Conservation (phyloP, 2,797 vertebrate species). For the Pipistrellus nathusii region DNA sequence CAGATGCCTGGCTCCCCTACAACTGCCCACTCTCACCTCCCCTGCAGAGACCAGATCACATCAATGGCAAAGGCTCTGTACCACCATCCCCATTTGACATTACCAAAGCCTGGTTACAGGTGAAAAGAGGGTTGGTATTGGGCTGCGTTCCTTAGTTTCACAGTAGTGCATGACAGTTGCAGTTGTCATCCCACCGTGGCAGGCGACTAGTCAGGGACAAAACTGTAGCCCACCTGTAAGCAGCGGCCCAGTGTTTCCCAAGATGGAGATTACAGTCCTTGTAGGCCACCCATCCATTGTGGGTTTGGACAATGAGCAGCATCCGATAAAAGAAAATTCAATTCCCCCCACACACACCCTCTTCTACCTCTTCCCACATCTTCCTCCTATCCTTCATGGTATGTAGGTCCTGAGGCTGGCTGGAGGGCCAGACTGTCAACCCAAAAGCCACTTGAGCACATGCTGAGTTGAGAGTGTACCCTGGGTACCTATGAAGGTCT, state of each 20-base stretch:
- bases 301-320: background rate
- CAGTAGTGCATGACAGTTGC: background rate
- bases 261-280: background rate
- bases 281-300: too few species aligned
- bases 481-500: background rate
- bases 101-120: background rate
- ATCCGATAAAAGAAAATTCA: background rate
- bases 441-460: background rate
- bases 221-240: rapidly evolving
- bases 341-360: background rate
- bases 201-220: background rate
- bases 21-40: background rate
- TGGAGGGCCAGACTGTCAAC: background rate
- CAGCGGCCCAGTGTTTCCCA: background rate
- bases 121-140: too few species aligned
- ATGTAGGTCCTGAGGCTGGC: background rate
- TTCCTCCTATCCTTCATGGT: background rate
- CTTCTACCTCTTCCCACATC: too few species aligned
- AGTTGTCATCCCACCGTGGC: background rate
- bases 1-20: background rate
- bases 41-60: background rate
- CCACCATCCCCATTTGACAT: background rate
- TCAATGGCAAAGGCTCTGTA: rapidly evolving
- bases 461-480: background rate
- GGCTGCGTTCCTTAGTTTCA: background rate